These are phyloP conservation scores for Cryptocheilus praepositus DNA, from an alignment of 2,888 invertebrate species.

Conservation along the genomic window DNA sequence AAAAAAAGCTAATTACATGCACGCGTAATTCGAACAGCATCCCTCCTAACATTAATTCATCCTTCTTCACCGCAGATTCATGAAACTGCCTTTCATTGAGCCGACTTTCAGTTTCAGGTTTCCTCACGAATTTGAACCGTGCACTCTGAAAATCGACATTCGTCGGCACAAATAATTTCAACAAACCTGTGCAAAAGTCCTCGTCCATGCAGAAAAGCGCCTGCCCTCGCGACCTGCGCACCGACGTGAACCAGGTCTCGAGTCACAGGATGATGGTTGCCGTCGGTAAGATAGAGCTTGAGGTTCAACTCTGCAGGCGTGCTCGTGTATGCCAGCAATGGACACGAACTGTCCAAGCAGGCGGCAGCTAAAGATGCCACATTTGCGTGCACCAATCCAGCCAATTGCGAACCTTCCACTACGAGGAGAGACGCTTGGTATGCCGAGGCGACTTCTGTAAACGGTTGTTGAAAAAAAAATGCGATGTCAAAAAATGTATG, in stretches of 20 bases:
- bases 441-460: slow-evolving; percentile 82
- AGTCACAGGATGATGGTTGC: slow-evolving; percentile 77
- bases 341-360: slow-evolving; percentile 79
- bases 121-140: too few relatives aligned
- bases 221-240: slow-evolving; percentile 89
- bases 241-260: slow-evolving; percentile 90
- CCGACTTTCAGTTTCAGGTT: too few relatives aligned
- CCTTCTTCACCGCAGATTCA: too few relatives aligned
- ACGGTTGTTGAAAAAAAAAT: too few relatives aligned
- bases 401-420: slow-evolving; percentile 85
- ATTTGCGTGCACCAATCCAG: slow-evolving; percentile 83
- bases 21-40: too few relatives aligned
- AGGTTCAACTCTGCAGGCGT: slow-evolving; percentile 70
- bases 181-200: slow-evolving; percentile 84
- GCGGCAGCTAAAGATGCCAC: slow-evolving; percentile 84
- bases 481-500: too few relatives aligned
- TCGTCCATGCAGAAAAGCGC: slow-evolving; percentile 92
- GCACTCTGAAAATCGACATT: not conserved
- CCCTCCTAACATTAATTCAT: too few relatives aligned
- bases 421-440: slow-evolving; percentile 84
- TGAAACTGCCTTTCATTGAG: too few relatives aligned
- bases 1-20: too few relatives aligned
- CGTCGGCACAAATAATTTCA: not conserved
- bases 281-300: slow-evolving; percentile 73
- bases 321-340: slow-evolving; percentile 84